A percentile compares a stretch with the other conserved stretches of the same genome.
These are phyloP conservation scores for Cheilosia variabilis DNA, from an alignment of 2,888 invertebrate species.

Conservation along the genomic window DNA sequence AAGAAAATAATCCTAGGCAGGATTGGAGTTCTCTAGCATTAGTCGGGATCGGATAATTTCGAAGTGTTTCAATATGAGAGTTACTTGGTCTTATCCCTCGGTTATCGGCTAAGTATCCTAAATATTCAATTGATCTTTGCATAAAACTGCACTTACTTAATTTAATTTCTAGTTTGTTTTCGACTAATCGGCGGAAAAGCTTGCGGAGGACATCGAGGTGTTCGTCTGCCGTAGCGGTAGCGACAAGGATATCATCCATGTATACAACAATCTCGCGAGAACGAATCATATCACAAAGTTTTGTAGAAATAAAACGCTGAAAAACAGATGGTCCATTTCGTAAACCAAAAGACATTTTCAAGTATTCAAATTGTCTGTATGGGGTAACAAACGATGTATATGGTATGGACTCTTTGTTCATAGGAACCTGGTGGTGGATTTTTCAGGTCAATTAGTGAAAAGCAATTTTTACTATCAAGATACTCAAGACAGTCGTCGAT, in stretches of 20 bases:
- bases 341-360: slow-evolving; percentile 71
- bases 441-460: slow-evolving; percentile 71
- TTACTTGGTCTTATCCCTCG: slow-evolving; percentile 38
- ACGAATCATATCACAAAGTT: slow-evolving; percentile 33
- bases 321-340: slow-evolving; percentile 69
- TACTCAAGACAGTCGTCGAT: slow-evolving; percentile 68
- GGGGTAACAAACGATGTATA: slow-evolving; percentile 76
- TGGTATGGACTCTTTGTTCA: slow-evolving; percentile 71
- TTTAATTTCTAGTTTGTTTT: slow-evolving; percentile 24
- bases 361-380: slow-evolving; percentile 73
- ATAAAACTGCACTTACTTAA: slow-evolving; percentile 23
- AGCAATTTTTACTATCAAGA: slow-evolving; percentile 71
- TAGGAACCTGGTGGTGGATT: slow-evolving; percentile 75
- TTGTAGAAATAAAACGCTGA: slow-evolving; percentile 51
- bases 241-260: slow-evolving; percentile 43
- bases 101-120: slow-evolving; percentile 39
- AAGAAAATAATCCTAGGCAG: slow-evolving; percentile 16
- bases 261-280: slow-evolving; percentile 26
- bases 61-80: slow-evolving; percentile 35
- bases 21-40: slow-evolving; percentile 20
- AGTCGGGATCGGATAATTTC: slow-evolving; percentile 11
- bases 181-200: slow-evolving; percentile 31
- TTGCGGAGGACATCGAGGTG: slow-evolving; percentile 21
- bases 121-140: slow-evolving; percentile 34
- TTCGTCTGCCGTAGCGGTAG: slow-evolving; percentile 18